These are phyloP conservation scores for Pocillopora grandis DNA, from an alignment of 92 coral and sea anemone species.

Conservation along the genomic window DNA sequence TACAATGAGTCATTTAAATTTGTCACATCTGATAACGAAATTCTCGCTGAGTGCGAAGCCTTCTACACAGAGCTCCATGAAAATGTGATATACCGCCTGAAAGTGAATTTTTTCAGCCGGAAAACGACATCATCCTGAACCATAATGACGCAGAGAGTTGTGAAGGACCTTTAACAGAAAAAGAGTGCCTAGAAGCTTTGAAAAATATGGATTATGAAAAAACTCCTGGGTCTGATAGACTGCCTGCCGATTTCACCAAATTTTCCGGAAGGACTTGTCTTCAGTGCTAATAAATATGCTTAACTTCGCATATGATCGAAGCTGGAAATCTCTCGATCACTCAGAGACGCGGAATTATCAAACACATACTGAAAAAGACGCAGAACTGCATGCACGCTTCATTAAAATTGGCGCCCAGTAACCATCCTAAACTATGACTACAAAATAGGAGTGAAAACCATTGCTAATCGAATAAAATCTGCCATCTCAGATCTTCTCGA, in stretches of 20 bases:
- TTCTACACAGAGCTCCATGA: neutral
- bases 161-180: neutral
- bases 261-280: neutral
- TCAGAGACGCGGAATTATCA: no score
- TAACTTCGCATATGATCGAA: neutral
- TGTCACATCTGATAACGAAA: constrained; percentile 4
- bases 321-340: no score
- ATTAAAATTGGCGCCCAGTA: neutral
- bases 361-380: neutral
- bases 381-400: neutral
- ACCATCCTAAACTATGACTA: no score
- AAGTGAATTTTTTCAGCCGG: no score
- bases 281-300: neutral
- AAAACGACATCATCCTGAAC: neutral
- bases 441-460: neutral
- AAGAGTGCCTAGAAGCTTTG: neutral
- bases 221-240: neutral
- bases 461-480: neutral
- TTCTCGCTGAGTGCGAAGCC: neutral
- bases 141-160: neutral
- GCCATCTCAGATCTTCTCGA: neutral
- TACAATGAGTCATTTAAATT: neutral
- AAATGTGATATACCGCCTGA: neutral
- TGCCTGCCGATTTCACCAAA: neutral
- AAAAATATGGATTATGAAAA: neutral